These are phyloP conservation scores for Pangasius sanitwongsei DNA, from an alignment of 2,797 vertebrate species.

Conservation along the genomic window DNA sequence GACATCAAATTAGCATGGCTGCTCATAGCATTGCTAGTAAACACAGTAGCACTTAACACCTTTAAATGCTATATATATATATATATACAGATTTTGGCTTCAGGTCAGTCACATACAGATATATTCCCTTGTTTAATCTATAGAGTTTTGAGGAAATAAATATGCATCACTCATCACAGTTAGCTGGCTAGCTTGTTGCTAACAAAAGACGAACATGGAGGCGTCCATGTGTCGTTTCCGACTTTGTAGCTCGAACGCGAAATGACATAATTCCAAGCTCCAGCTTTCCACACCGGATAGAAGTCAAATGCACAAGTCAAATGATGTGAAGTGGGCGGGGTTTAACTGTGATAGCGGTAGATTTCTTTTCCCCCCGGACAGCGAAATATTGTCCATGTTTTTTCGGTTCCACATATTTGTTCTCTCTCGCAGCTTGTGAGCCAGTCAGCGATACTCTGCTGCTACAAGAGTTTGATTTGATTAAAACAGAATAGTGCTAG, in stretches of 20 bases:
- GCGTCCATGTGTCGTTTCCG: background rate
- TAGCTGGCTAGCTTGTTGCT: background rate
- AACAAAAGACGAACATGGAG: background rate
- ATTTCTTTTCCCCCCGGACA: background rate
- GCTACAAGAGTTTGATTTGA: background rate
- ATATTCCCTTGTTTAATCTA: background rate
- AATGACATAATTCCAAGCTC: background rate
- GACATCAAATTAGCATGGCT: too few species aligned
- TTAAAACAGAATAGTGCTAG: background rate
- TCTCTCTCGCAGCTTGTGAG: too few species aligned
- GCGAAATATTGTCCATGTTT: background rate
- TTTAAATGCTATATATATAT: too few species aligned
- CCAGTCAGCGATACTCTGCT: background rate
- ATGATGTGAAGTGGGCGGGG: background rate
- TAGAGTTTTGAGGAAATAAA: too few species aligned
- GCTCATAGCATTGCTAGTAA: background rate
- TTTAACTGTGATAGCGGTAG: background rate
- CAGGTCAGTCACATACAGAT: background rate
- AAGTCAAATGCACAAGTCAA: background rate
- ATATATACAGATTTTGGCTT: background rate
- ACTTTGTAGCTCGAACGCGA: background rate
- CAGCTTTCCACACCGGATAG: background rate
- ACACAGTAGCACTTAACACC: background rate
- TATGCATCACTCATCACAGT: too few species aligned
- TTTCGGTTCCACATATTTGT: background rate